Conservation (phyloP, 2,888 invertebrate genomes). For the Spatulosminthurus flaviceps region DNA sequence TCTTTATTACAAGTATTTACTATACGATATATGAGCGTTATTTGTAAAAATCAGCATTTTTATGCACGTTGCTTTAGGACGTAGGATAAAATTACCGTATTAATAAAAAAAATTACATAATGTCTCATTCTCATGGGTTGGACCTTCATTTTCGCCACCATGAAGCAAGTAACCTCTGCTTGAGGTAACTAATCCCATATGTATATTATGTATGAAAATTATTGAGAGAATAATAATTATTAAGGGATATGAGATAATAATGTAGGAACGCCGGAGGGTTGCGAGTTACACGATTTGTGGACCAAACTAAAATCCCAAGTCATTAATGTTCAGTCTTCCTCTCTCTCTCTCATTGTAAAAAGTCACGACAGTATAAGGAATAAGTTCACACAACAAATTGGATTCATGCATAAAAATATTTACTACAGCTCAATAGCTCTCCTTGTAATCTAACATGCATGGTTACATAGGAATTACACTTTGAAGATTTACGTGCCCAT, state of each 20-base stretch:
- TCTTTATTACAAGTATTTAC: no score
- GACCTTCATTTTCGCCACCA: no score
- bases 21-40: no score
- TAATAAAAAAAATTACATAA: no score
- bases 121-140: no score
- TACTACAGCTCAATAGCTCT: not conserved
- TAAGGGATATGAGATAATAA: not conserved
- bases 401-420: not conserved
- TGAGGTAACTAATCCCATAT: no score
- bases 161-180: no score
- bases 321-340: not conserved
- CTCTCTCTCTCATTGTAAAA: not conserved
- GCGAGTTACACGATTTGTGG: not conserved
- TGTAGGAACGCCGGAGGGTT: not conserved
- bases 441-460: not conserved
- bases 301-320: not conserved
- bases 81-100: no score
- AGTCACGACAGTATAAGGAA: slow-evolving; percentile 13
- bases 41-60: no score
- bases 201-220: no score
- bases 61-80: no score
- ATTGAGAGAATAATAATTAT: not conserved
- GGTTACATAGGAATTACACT: not conserved
- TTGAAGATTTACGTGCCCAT: slow-evolving; percentile 5
- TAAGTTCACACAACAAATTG: not conserved